phyloP scores from a whole-genome alignment of 2,797 vertebrate genomes.

The Sebastiscus tertius region DNA sequence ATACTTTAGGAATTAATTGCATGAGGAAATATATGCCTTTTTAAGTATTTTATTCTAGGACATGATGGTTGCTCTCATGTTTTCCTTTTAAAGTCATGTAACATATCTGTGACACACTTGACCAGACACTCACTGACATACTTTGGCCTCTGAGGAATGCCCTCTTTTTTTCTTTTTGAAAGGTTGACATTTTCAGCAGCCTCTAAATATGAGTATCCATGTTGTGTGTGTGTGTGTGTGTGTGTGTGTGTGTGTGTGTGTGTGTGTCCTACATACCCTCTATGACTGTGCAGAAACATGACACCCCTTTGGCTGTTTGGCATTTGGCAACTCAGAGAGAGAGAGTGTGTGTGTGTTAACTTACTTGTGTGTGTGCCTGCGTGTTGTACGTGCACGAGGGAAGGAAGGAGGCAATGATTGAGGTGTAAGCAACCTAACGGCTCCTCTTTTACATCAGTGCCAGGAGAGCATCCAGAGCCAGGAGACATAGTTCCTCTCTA shows the following conservation, averaged over 20 bases:
- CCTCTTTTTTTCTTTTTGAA: conserved; percentile 47
- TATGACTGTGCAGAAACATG: conserved; percentile 77
- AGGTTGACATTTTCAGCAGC: conserved; percentile 62
- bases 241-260: conserved; percentile 21
- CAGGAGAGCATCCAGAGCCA: conserved; percentile 31
- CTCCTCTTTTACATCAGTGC: conserved; percentile 41
- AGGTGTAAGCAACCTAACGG: conserved; percentile 36
- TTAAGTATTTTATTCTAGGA: neutral
- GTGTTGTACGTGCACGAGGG: conserved; percentile 6
- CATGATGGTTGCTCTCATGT: neutral
- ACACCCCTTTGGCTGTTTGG: conserved; percentile 68
- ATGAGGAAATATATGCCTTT: neutral
- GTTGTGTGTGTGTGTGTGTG: conserved; percentile 21
- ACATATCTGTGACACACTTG: neutral
- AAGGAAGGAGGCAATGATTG: conserved; percentile 21
- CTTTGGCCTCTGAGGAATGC: conserved; percentile 50
- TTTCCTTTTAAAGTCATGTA: conserved; percentile 38
- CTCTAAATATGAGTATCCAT: conserved; percentile 58
- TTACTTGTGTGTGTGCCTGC: neutral
- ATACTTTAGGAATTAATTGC: neutral
- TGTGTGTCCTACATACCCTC: conserved; percentile 55
- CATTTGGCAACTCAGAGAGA: conserved; percentile 64
- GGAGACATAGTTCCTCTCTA: conserved; percentile 13
- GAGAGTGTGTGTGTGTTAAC: neutral
- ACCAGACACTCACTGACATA: conserved; percentile 12